A percentile compares a stretch with the other conserved stretches of the same genome.
Conservation (phyloP, 2,888 invertebrate species). For the Parnassius glacialis region DNA sequence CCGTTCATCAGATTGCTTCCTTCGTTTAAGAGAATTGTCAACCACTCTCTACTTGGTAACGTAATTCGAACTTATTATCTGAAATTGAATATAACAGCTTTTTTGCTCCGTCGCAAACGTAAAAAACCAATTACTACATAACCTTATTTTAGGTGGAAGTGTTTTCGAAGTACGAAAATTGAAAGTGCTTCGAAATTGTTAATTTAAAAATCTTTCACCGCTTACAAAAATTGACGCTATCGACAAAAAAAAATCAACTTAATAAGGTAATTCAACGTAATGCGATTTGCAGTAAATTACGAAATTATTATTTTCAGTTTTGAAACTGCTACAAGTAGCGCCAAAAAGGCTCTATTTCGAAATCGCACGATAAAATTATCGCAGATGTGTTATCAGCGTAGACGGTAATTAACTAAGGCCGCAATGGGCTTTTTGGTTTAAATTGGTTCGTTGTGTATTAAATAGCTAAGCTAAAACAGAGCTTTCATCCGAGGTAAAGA, state of each 20-base stretch:
- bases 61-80: no score
- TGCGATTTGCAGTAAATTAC: conserved; percentile 13
- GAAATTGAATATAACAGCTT: background rate
- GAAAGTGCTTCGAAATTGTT: conserved; percentile 1
- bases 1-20: no score
- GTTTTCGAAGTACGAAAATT: background rate
- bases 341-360: conserved; percentile 12
- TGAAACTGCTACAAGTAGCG: conserved; percentile 13
- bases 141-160: background rate
- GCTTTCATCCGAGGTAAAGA: no score
- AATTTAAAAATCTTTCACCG: background rate
- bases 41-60: no score
- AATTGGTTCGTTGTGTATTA: conserved; percentile 3
- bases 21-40: no score
- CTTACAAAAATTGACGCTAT: conserved; percentile 8
- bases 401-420: background rate
- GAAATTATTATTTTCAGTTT: conserved; percentile 17
- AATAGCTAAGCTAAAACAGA: background rate
- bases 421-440: background rate
- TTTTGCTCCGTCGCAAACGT: background rate
- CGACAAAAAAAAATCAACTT: conserved; percentile 10
- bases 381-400: conserved; percentile 2
- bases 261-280: conserved; percentile 12
- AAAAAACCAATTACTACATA: no score
- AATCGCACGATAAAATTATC: conserved; percentile 14